Evolutionary conservation across 2,113 vertebrate genomes (phyloP).

Genomic region (Tapirus terrestris): DNA sequence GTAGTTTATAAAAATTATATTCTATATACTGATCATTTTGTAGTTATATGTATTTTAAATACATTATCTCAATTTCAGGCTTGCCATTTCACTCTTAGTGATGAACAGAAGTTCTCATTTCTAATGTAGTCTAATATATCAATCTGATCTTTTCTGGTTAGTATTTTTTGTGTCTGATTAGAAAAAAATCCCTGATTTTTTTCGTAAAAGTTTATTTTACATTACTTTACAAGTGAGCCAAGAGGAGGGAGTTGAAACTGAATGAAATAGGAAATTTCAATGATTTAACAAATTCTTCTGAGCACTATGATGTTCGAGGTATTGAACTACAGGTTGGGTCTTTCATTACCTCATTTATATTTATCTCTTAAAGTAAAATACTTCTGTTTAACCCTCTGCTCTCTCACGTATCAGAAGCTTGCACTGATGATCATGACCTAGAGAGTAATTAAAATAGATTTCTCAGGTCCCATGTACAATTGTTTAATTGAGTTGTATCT

Average conservation of each 20-base stretch:
- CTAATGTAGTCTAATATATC: not conserved
- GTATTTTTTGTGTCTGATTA: not conserved
- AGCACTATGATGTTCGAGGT: not conserved
- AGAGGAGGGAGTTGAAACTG: not conserved
- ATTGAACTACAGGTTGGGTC: not conserved
- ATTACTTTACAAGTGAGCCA: constrained; percentile 45
- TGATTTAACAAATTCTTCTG: not conserved
- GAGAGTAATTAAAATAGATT: not conserved
- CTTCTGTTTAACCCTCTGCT: not conserved
- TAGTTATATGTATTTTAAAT: not conserved
- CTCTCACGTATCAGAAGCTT: not conserved
- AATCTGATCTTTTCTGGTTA: not conserved
- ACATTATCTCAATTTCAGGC: not conserved
- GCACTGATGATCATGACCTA: not conserved
- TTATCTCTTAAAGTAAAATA: not conserved
- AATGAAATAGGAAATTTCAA: not conserved
- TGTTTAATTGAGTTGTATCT: not conserved
- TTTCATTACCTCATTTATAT: not conserved
- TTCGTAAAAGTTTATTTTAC: not conserved
- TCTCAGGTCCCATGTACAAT: not conserved
- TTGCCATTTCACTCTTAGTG: constrained; percentile 37
- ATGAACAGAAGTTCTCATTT: constrained; percentile 24
- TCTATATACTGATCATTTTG: not conserved
- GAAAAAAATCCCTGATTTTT: not conserved
- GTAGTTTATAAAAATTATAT: constrained; percentile 13